phyloP scores from a whole-genome alignment of 2,113 vertebrate genomes.

The Bubalus kerabau region DNA sequence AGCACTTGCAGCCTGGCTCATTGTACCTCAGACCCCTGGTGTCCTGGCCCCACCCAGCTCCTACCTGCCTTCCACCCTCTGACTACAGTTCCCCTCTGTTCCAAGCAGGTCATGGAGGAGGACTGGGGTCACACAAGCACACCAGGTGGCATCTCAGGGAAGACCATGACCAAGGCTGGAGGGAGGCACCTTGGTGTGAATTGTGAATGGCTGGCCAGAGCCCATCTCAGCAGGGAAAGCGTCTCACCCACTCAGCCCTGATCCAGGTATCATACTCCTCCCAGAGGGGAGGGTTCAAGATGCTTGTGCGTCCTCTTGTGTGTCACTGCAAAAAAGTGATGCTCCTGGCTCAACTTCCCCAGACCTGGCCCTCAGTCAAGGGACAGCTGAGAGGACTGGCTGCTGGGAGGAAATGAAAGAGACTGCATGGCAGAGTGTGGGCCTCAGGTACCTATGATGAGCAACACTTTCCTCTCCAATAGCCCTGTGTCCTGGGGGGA shows the following conservation, averaged over 20 bases:
- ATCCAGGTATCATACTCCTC: too few relatives aligned
- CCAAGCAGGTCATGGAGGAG: neutral
- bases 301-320: neutral
- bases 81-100: too few relatives aligned
- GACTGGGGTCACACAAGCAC: neutral
- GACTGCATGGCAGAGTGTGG: neutral
- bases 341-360: neutral
- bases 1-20: neutral
- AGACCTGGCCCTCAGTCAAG: neutral
- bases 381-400: too few relatives aligned
- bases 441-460: neutral
- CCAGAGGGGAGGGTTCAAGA: neutral
- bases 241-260: neutral
- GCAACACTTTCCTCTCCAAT: neutral
- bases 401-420: neutral
- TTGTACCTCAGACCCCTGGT: neutral
- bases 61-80: neutral
- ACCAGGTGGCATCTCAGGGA: rapidly evolving
- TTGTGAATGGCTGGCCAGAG: neutral
- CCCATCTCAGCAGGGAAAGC: neutral
- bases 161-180: neutral
- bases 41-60: neutral
- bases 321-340: neutral
- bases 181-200: neutral
- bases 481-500: rapidly evolving